Base-by-base conservation (phyloP, 2,888 invertebrate genomes). In the Gymnosoma rotundatum region DNA sequence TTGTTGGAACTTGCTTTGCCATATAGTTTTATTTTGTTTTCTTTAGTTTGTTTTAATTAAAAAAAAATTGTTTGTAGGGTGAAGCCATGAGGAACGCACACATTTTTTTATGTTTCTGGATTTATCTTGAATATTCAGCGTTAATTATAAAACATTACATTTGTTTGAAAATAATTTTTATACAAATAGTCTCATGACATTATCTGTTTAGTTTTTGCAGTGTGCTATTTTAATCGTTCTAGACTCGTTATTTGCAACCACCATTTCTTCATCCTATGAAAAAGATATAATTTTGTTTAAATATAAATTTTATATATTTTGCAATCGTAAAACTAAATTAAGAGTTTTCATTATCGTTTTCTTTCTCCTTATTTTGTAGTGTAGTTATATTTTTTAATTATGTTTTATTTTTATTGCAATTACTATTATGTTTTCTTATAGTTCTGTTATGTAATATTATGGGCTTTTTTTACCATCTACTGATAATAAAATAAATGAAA, bases 401-500 rank as follows among this genome's bases (percentile, higher is more conserved):
- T 73, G 42, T 25, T 52, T 52, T 42, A 48, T 60, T 48, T 78
- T 64, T 67, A 52, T 73, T 70, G 45, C 58, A 72, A 32, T 48
- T 7, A n/a, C 5, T 48, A 25, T 25, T 25, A 25, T 25, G 4
- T 54, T 56, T 48, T 74, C 54, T 14, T 63, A n/a, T 67, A 25
- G 50, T 61, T 42, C 25, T 67, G 42, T 56, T 38, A n/a, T 52
- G 73, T 78, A 61, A 58, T 73, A 75, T 58, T 12, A 42, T 42
- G 42, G 25, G 21, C 36, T 52, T 76, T 64, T 79, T 16, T 10
- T 48, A 58, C 56, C 80, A 78, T 73, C 64, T 70, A 64, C 74
- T 84, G 79, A 60, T 79, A 79, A 74, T 75, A 67, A 76, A 72
- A 66, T 45, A 72, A 38, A 81, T 69, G 69, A 21, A 75, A 74